Conservation (phyloP, 2,113 vertebrate species). For the Epinephelus cyanopodus region DNA sequence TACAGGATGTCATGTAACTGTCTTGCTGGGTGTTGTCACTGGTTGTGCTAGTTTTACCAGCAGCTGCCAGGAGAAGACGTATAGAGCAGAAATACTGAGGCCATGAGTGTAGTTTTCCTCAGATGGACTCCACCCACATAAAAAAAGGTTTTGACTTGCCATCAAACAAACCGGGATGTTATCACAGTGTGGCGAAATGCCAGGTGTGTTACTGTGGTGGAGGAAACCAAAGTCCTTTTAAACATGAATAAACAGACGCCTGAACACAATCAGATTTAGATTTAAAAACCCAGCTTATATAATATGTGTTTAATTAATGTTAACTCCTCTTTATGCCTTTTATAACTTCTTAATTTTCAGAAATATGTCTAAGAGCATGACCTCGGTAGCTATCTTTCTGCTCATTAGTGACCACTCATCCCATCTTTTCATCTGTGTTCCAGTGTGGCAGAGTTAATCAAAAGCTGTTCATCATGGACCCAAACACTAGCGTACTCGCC, state of each 20-base stretch:
- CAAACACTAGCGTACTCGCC: slow-evolving; percentile 63
- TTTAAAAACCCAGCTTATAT: background rate
- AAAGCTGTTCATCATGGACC: slow-evolving; percentile 78
- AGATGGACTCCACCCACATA: background rate
- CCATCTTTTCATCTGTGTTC: slow-evolving; percentile 5
- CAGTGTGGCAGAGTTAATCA: slow-evolving; percentile 30
- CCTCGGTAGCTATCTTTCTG: background rate
- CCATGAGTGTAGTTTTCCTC: background rate
- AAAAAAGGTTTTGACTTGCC: background rate
- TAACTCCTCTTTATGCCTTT: background rate
- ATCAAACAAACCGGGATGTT: no score
- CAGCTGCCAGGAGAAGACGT: no score
- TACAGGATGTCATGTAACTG: background rate
- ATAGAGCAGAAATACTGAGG: background rate
- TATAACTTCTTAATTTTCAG: background rate
- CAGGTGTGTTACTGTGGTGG: background rate
- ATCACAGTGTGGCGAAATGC: background rate
- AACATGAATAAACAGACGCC: no score
- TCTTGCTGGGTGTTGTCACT: background rate
- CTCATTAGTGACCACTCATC: background rate
- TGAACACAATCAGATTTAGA: background rate
- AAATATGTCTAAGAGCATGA: background rate
- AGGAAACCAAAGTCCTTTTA: background rate
- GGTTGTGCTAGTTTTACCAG: slow-evolving; percentile 8
- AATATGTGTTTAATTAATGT: background rate